These are phyloP conservation scores for Flexamia atlantica DNA, from an alignment of 2,888 invertebrate genomes.

Conservation along the genomic window DNA sequence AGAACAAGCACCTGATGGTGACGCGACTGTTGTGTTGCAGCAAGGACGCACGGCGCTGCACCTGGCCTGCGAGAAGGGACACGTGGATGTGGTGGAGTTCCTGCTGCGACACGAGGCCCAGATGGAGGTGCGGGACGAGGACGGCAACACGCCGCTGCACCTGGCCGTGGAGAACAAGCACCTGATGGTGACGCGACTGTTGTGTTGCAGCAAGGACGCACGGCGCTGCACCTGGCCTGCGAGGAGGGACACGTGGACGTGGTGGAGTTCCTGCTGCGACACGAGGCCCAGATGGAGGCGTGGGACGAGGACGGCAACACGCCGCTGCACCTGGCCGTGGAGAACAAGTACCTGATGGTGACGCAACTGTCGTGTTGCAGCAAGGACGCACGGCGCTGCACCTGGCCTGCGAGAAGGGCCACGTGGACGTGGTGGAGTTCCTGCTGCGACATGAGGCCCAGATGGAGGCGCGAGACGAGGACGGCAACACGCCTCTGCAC, in stretches of 20 bases:
- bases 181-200: constrained; percentile 81
- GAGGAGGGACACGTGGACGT: constrained; percentile 82
- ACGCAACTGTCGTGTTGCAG: constrained; percentile 76
- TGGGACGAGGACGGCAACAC: constrained; percentile 85
- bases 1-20: constrained; percentile 85
- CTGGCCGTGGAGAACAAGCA: constrained; percentile 87
- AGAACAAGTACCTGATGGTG: constrained; percentile 85
- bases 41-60: constrained; percentile 83
- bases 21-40: constrained; percentile 84
- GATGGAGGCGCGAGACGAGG: constrained; percentile 81
- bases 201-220: constrained; percentile 79
- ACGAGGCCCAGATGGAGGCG: constrained; percentile 82
- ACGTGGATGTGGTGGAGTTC: constrained; percentile 79
- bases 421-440: constrained; percentile 79
- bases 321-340: constrained; percentile 86
- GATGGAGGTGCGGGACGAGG: constrained; percentile 83
- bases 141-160: constrained; percentile 86
- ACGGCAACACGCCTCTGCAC: constrained; percentile 86
- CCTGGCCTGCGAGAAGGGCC: constrained; percentile 83
- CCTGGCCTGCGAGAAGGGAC: constrained; percentile 83
- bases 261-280: constrained; percentile 78
- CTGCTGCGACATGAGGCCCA: constrained; percentile 83
- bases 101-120: constrained; percentile 80
- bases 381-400: constrained; percentile 83
- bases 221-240: constrained; percentile 83